Conservation (phyloP, 2,113 vertebrate species). For the Phaethon lepturus region DNA sequence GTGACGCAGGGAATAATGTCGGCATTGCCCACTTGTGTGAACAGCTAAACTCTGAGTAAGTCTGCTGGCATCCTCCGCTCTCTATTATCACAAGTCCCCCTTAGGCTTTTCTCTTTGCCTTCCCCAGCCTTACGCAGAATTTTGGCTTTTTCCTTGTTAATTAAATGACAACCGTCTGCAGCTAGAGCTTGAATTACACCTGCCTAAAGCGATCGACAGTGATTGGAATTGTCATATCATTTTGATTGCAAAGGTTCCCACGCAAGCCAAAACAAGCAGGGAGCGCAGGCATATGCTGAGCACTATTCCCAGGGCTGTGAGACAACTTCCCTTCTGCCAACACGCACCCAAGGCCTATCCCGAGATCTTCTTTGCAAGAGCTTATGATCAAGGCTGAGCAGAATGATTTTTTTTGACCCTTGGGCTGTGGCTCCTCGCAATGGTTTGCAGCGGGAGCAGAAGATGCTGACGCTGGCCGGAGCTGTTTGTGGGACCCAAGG, state of each 20-base stretch:
- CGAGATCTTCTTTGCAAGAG: neutral
- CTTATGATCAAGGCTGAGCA: neutral
- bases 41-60: neutral
- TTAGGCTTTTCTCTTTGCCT: conserved; percentile 34
- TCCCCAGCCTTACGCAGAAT: neutral
- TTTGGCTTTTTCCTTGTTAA: conserved; percentile 48
- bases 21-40: neutral
- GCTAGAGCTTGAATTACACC: conserved; percentile 52
- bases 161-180: conserved; percentile 53
- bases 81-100: neutral
- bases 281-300: neutral
- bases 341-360: neutral
- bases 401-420: neutral
- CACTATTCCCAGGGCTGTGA: neutral
- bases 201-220: conserved; percentile 27
- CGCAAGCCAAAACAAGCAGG: conserved; percentile 14
- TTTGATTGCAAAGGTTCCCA: conserved; percentile 53
- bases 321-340: neutral
- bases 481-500: conserved; percentile 14
- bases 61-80: neutral
- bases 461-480: neutral
- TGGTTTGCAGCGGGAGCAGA: neutral
- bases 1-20: neutral
- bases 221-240: neutral
- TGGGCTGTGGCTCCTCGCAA: neutral